These are phyloP conservation scores for Octopus sinensis DNA, from an alignment of 1,140 invertebrate species.

Conservation along the genomic window DNA sequence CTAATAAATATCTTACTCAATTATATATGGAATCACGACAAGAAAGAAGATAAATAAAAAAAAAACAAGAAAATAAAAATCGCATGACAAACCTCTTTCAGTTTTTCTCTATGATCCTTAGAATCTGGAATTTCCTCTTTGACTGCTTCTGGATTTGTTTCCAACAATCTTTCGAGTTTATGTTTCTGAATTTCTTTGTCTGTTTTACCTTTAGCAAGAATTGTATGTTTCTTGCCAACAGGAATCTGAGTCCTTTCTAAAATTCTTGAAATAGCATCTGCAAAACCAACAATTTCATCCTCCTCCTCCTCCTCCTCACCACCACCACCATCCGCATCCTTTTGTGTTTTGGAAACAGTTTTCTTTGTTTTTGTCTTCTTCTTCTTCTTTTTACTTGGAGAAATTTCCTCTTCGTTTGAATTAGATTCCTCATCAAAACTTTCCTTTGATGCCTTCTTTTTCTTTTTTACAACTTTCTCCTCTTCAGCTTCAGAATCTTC, in stretches of 20 bases:
- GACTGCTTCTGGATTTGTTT: no score
- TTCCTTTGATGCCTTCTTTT: constrained; percentile 13
- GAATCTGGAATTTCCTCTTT: no score
- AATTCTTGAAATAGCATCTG: neutral
- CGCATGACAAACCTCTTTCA: no score
- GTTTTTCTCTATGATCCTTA: no score
- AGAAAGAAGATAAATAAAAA: no score
- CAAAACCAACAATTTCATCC: neutral
- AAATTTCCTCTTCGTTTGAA: neutral
- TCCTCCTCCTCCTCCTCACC: neutral
- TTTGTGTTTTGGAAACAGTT: neutral
- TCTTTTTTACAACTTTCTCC: constrained; percentile 11
- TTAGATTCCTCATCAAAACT: neutral
- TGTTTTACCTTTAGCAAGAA: neutral
- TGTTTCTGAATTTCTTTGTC: neutral
- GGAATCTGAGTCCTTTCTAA: neutral
- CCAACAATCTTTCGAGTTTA: neutral
- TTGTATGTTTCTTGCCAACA: neutral
- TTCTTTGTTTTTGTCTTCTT: neutral
- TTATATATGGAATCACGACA: no score
- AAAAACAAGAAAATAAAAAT: no score
- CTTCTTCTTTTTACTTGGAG: neutral
- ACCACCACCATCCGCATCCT: neutral
- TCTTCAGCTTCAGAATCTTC: constrained; percentile 7
- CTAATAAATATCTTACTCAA: no score